Conservation (phyloP, 2,113 vertebrate species). For the Sander vitreus region DNA sequence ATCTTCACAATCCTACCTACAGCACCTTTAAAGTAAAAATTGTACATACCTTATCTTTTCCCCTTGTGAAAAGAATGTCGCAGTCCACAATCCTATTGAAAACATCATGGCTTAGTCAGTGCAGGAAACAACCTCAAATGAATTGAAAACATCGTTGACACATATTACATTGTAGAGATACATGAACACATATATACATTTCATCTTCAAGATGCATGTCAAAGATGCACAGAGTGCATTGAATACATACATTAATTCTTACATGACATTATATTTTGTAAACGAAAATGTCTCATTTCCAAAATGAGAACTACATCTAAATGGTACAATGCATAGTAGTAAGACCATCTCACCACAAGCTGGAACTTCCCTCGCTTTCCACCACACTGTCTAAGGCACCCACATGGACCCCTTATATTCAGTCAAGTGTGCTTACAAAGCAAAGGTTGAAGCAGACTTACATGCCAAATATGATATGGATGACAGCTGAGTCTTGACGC, state of each 20-base stretch:
- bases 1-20: too few species aligned
- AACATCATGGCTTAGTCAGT: background rate
- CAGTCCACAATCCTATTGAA: slow-evolving; percentile 51
- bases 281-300: background rate
- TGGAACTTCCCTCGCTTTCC: slow-evolving; percentile 35
- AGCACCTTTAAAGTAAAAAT: background rate
- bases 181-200: background rate
- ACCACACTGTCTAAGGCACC: slow-evolving; percentile 41
- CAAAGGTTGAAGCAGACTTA: slow-evolving; percentile 26
- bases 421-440: slow-evolving; percentile 50
- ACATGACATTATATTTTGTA: background rate
- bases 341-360: slow-evolving; percentile 57
- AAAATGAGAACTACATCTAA: background rate
- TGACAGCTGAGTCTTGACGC: slow-evolving; percentile 20
- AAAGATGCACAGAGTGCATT: background rate
- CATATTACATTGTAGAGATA: background rate
- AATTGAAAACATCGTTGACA: background rate
- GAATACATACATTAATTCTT: background rate
- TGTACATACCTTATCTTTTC: slow-evolving; percentile 39
- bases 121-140: background rate
- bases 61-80: slow-evolving; percentile 27
- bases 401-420: slow-evolving; percentile 53
- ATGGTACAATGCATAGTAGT: background rate
- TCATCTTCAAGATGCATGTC: background rate
- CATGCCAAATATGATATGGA: slow-evolving; percentile 48